Evolutionary conservation across 2,113 vertebrate species (phyloP).

Genomic region (Rhinolophus ferrumequinum): DNA sequence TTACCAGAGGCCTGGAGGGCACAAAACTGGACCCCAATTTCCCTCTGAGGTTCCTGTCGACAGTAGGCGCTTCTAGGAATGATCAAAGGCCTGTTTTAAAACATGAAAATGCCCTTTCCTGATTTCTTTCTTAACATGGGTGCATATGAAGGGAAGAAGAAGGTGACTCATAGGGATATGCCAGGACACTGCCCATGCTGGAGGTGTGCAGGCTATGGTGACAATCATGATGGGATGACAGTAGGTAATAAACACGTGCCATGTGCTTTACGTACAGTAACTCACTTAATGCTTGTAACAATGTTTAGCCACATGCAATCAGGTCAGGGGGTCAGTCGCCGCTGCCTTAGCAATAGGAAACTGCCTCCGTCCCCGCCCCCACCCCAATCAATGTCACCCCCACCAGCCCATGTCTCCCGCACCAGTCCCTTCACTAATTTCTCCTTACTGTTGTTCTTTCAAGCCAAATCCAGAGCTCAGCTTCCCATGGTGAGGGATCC

Average conservation of each 20-base stretch:
- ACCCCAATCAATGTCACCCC: not conserved
- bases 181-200: not conserved
- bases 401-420: too few species aligned
- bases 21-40: slow-evolving; percentile 47
- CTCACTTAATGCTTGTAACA: not conserved
- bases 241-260: not conserved
- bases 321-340: not conserved
- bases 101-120: slow-evolving; percentile 42
- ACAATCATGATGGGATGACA: not conserved
- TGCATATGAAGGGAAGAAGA: not conserved
- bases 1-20: slow-evolving; percentile 25
- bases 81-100: slow-evolving; percentile 70
- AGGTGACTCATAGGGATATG: not conserved
- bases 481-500: not conserved
- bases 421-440: not conserved
- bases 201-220: not conserved
- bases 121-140: slow-evolving; percentile 61
- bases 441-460: not conserved
- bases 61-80: not conserved
- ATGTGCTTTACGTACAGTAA: not conserved
- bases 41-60: slow-evolving; percentile 46
- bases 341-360: not conserved
- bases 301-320: not conserved
- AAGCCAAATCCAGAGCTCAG: not conserved
- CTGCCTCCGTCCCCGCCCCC: rapidly evolving